These are phyloP conservation scores for Illadopsis cleaveri DNA, from an alignment of 2,113 vertebrate species.

Conservation along the genomic window DNA sequence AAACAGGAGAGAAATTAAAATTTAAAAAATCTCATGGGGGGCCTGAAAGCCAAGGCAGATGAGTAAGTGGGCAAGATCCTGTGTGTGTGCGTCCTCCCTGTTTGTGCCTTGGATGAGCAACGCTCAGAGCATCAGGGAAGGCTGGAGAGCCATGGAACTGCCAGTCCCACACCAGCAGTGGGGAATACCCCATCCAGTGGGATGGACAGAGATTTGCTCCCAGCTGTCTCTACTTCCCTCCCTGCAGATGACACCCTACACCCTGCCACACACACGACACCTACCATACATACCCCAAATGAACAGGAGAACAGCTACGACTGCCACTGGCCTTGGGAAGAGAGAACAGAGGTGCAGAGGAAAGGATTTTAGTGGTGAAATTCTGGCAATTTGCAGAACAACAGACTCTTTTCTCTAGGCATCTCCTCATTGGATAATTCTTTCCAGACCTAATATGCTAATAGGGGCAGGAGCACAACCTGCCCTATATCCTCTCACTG, in stretches of 20 bases:
- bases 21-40: background rate
- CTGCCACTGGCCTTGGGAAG: background rate
- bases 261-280: background rate
- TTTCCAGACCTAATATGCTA: background rate
- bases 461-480: background rate
- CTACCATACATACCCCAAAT: background rate
- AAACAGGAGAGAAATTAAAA: background rate
- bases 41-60: background rate
- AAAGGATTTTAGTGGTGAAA: background rate
- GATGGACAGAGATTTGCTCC: background rate
- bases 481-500: background rate
- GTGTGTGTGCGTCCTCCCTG: rapidly evolving
- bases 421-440: background rate
- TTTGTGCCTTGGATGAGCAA: background rate
- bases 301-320: background rate
- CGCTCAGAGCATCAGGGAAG: background rate
- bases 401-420: background rate
- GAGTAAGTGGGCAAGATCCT: background rate
- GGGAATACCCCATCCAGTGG: rapidly evolving
- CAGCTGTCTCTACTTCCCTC: background rate
- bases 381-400: background rate
- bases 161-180: background rate
- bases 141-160: background rate
- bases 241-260: background rate
- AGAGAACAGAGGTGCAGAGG: background rate